Percentiles rank a stretch among this genome's conserved stretches.
These are phyloP conservation scores for Gymnarchus niloticus DNA, from an alignment of 2,113 vertebrate species.

Conservation along the genomic window DNA sequence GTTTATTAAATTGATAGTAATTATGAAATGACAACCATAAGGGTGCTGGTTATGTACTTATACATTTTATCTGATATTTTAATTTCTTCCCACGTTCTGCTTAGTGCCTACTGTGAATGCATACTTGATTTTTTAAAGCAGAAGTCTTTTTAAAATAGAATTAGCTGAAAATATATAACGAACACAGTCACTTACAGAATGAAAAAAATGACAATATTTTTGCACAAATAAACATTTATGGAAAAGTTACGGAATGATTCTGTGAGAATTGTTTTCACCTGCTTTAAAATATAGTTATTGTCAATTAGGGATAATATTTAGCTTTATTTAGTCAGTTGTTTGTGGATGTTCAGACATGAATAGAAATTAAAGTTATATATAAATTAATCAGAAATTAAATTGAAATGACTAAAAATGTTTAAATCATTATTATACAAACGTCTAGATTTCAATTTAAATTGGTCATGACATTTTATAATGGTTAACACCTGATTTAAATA, in stretches of 20 bases:
- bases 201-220: not conserved
- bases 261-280: not conserved
- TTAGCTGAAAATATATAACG: not conserved
- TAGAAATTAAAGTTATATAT: not conserved
- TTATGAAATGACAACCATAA: not conserved
- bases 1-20: not conserved
- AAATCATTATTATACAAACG: not conserved
- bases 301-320: not conserved
- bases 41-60: not conserved
- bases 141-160: not conserved
- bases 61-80: not conserved
- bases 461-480: not conserved
- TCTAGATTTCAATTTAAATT: not conserved
- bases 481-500: not conserved
- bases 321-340: not conserved
- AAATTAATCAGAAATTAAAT: not conserved
- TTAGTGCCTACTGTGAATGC: not conserved
- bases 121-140: too few species aligned
- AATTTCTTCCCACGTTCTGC: not conserved
- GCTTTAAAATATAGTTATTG: not conserved
- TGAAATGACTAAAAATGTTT: not conserved
- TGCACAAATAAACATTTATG: not conserved
- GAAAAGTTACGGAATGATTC: too few species aligned
- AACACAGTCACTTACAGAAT: not conserved
- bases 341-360: not conserved